Percentiles rank a stretch among this genome's conserved stretches.
Conservation (phyloP, 2,888 invertebrate species). For the Acanthacorydalis orientalis region DNA sequence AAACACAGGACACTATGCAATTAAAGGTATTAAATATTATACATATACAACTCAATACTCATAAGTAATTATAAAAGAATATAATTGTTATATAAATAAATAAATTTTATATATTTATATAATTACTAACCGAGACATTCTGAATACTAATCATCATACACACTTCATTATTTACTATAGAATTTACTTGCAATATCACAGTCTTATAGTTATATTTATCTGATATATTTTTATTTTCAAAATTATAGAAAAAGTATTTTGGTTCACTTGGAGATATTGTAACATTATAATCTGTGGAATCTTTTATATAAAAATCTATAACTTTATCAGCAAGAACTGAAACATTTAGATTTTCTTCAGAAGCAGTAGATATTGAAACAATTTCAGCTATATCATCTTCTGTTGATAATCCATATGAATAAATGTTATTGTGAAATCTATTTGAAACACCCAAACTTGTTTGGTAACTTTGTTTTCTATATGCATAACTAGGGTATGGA, state of each 20-base stretch:
- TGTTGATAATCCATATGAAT: too few species aligned
- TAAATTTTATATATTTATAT: too few species aligned
- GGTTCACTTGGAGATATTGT: conserved; percentile 30
- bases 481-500: neutral
- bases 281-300: conserved; percentile 25
- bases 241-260: conserved; percentile 36
- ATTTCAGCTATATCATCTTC: conserved; percentile 8
- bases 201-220: conserved; percentile 16
- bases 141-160: conserved; percentile 71
- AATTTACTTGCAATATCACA: conserved; percentile 45
- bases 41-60: too few species aligned
- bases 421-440: too few species aligned
- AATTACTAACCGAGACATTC: conserved; percentile 45
- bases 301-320: conserved; percentile 36
- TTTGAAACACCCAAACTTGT: too few species aligned
- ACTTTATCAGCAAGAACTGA: conserved; percentile 39
- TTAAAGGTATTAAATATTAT: conserved; percentile 6
- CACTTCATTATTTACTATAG: conserved; percentile 32
- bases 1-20: conserved; percentile 65
- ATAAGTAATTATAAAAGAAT: too few species aligned
- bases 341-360: conserved; percentile 35
- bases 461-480: too few species aligned
- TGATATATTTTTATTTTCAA: conserved; percentile 14
- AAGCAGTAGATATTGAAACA: conserved; percentile 33
- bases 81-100: too few species aligned